These are phyloP conservation scores for Nyleta sp. DNA, from an alignment of 2,888 invertebrate species.

Conservation along the genomic window DNA sequence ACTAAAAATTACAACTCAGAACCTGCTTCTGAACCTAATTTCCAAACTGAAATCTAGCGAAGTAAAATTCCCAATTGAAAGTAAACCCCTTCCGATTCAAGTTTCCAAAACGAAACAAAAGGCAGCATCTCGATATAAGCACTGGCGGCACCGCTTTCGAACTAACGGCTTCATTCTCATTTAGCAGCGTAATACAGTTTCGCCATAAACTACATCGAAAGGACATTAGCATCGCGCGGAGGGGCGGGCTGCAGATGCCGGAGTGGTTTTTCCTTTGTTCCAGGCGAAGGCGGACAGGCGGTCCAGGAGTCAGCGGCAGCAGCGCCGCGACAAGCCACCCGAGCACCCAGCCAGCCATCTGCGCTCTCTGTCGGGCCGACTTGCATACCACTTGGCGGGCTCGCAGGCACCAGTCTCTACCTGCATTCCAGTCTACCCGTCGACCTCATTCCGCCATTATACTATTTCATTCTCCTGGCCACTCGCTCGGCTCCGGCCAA, in stretches of 20 bases:
- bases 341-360: conserved; percentile 11
- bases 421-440: conserved; percentile 79
- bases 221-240: conserved; percentile 36
- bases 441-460: conserved; percentile 79
- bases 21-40: too few species aligned
- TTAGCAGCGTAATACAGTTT: conserved; percentile 41
- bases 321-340: too few species aligned
- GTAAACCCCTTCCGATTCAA: too few species aligned
- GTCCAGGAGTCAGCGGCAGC: conserved; percentile 44
- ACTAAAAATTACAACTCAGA: too few species aligned
- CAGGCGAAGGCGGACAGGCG: conserved; percentile 36
- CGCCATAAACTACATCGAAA: conserved; percentile 45
- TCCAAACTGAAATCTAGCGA: too few species aligned
- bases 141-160: too few species aligned
- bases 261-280: conserved; percentile 49
- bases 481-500: conserved; percentile 53
- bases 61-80: too few species aligned
- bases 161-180: conserved; percentile 8
- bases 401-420: conserved; percentile 72
- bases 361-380: conserved; percentile 62
- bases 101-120: too few species aligned
- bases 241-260: neutral
- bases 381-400: conserved; percentile 71
- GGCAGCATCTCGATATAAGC: too few species aligned
- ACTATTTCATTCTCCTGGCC: conserved; percentile 74